phyloP scores from a whole-genome alignment of 2,888 invertebrate species.

The Chydorus sphaericus region DNA sequence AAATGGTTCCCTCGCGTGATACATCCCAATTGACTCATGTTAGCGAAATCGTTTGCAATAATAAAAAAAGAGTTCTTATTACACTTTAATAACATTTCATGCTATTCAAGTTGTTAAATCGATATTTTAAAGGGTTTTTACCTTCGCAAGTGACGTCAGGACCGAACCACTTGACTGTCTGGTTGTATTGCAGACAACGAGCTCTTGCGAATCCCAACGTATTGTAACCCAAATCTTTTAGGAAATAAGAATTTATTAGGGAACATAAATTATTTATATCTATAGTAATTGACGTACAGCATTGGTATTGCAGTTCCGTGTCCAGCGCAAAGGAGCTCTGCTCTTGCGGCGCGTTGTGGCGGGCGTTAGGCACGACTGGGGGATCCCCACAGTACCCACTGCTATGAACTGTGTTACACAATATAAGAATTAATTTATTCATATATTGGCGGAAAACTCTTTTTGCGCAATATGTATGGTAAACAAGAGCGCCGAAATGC shows the following conservation, averaged over 20 bases:
- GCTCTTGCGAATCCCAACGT: constrained; percentile 82
- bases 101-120: too few species aligned
- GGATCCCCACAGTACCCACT: constrained; percentile 60
- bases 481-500: too few species aligned
- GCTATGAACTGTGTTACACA: background rate
- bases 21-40: too few species aligned
- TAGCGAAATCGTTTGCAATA: too few species aligned
- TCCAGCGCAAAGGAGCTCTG: constrained; percentile 81
- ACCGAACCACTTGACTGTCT: constrained; percentile 84
- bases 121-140: constrained; percentile 42
- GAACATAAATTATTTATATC: background rate
- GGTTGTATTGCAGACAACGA: constrained; percentile 81
- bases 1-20: too few species aligned
- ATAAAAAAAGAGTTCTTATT: too few species aligned
- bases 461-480: too few species aligned
- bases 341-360: constrained; percentile 73
- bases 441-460: too few species aligned
- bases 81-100: too few species aligned
- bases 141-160: constrained; percentile 93
- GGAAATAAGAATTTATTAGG: background rate
- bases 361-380: constrained; percentile 67
- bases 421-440: too few species aligned
- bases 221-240: constrained; percentile 65
- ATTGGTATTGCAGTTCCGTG: constrained; percentile 80
- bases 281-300: constrained; percentile 30